Percentiles rank a stretch among this genome's conserved stretches.
Evolutionary conservation across 2,888 invertebrate species (phyloP).

Genomic region (Eremobia ochroleuca): DNA sequence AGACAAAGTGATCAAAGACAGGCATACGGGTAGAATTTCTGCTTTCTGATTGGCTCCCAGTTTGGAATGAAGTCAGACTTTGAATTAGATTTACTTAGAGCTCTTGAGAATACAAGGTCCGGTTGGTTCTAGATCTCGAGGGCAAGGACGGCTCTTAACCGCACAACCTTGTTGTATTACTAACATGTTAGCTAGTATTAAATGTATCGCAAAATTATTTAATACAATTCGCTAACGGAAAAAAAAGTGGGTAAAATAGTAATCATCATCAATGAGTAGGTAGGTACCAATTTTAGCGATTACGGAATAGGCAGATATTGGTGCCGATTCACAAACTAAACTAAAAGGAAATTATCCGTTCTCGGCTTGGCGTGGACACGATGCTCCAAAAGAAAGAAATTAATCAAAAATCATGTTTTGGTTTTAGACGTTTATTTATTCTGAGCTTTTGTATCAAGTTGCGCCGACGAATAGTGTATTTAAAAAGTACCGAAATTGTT

Average conservation of each 20-base stretch:
- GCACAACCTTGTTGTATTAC: conserved; percentile 54
- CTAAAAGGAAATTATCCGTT: too few relatives aligned
- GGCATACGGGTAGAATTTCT: background rate
- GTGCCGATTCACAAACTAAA: too few relatives aligned
- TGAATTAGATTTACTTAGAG: conserved; percentile 26
- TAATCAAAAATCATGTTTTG: too few relatives aligned
- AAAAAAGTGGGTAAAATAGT: background rate
- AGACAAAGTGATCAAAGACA: background rate
- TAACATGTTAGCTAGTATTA: conserved; percentile 18
- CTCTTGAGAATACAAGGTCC: conserved; percentile 74
- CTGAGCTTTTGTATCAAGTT: too few relatives aligned
- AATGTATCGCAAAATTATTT: conserved; percentile 25
- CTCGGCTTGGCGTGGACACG: too few relatives aligned
- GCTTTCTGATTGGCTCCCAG: conserved; percentile 15
- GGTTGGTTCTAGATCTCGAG: conserved; percentile 72
- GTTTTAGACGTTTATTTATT: too few relatives aligned
- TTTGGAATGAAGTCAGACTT: conserved; percentile 29
- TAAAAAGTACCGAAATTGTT: too few relatives aligned
- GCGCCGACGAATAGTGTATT: too few relatives aligned
- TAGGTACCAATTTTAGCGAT: background rate
- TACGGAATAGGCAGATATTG: background rate
- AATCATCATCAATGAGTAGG: background rate
- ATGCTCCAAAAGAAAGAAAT: too few relatives aligned
- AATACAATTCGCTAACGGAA: background rate
- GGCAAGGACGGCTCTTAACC: conserved; percentile 75